phyloP scores from a whole-genome alignment of 2,888 invertebrate species.

The Drosophila melanosoma region DNA sequence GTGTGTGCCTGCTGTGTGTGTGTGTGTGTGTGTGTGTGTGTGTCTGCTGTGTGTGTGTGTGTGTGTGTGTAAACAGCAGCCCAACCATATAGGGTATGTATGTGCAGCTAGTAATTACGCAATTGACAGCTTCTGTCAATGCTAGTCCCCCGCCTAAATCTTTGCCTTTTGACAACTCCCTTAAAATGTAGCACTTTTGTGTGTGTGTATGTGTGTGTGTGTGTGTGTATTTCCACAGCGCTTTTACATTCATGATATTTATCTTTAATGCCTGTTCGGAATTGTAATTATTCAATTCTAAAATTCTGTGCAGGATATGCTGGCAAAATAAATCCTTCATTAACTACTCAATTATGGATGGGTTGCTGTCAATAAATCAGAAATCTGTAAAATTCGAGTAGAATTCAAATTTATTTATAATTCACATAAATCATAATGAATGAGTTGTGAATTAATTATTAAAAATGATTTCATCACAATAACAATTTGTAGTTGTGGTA shows the following conservation, averaged over 20 bases:
- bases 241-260: slow-evolving; percentile 18
- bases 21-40: background rate
- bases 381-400: slow-evolving; percentile 4
- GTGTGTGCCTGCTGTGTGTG: background rate
- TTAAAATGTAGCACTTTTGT: background rate
- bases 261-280: slow-evolving; percentile 4
- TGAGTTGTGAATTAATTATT: slow-evolving; percentile 14
- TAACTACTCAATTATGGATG: background rate
- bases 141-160: background rate
- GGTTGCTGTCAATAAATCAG: slow-evolving; percentile 10
- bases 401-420: slow-evolving; percentile 12
- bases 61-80: slow-evolving; percentile 2
- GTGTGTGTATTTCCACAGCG: background rate
- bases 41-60: background rate
- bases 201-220: background rate
- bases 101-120: slow-evolving; percentile 67
- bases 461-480: background rate
- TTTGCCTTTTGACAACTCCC: slow-evolving; percentile 4
- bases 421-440: slow-evolving; percentile 30
- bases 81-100: slow-evolving; percentile 1
- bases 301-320: slow-evolving; percentile 4
- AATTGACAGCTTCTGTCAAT: slow-evolving; percentile 53
- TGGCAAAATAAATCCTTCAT: background rate
- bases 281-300: slow-evolving; percentile 20
- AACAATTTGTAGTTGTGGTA: background rate